Base-by-base conservation (phyloP, 2,113 vertebrate genomes). In the Pagrus major region DNA sequence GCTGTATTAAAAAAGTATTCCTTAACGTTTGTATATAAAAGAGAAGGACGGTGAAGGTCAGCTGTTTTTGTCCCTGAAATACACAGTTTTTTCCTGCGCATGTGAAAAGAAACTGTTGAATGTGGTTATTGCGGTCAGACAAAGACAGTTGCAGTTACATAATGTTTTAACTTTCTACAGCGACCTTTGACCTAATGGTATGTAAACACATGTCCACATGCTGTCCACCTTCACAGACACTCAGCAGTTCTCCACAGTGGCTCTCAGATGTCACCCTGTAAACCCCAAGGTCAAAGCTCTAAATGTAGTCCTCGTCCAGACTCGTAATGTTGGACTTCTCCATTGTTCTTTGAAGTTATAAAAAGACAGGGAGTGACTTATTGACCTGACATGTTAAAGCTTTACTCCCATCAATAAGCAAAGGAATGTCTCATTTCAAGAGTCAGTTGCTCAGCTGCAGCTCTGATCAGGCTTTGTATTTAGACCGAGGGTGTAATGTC, bases 211-310 rank as follows among this genome's bases (percentile, higher is more conserved):
- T 60, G 52, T 65, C 35, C 35, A 25, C 58, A 46, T 25, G 11
- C 16, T 59, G 49, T 5, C 29, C 44, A 75, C 9, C 41, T 66
- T 75, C 31, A 73, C 29, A 49, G 47, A 70, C 72, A 47, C 76
- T 61, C 37, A 0, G 27, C 10, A 69, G 0, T 16, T 42, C 10
- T 59, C n/a, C 64, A 49, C 25, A 18, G 71, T 37, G 25, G 41
- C 23, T 52, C 47, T 85, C 52, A 76, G 42, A 49, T 77, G 77
- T 85, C 86, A 81, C 41, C 20, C 9, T 67, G 67, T 81, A 29
- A 84, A 66, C 41, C 1, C 1, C 69, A 86, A 86, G 64, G 83
- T 84, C 75, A 81, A 33, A 27, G 14, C 60, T 73, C 49, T 60
- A 35, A 68, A 23, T 72, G 51, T 68, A 74, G 63, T 27, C 2